Base-by-base conservation (phyloP, 2,113 vertebrate species). In the Nestor notabilis region DNA sequence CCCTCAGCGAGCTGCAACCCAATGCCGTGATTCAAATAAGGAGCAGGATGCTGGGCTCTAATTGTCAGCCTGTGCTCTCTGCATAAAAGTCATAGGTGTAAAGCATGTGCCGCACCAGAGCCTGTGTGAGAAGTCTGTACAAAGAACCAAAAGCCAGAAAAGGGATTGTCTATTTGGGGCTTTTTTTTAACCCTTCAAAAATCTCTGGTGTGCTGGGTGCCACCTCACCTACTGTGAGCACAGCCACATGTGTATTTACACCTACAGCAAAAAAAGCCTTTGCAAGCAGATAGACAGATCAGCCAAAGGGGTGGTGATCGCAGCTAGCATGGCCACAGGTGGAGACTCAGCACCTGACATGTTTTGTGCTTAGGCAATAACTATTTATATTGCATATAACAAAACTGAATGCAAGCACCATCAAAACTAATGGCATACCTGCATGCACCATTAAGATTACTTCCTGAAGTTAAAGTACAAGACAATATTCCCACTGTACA, bases 191-290 rank as follows among this genome's bases (percentile, higher is more conserved):
- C 3, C 8, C 37, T 65, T 31, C 18, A 82, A 35, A 89, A 66
- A n/a, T 29, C 25, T 53, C 15, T 0, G 0, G 15, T 29, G 55
- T 17, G 10, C 11, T 31, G 28, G 1, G 28, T 27, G 14, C 14
- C 49, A 74, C 23, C 27, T 71, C 18, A 47, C 12, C 23, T 56
- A 0, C 49, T 70, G 60, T 46, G 29, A 72, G 17, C 50, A 55
- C 33, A 84, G 31, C 5, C n/a, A 76, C 33, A 7, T 37, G 15
- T 43, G 15, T 12, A 41, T 39, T 50, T 47, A 47, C 8, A 78
- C 1, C 9, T 25, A 28, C 11, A 27, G 56, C 35, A n/a, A 47
- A 39, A 49, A 60, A 24, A 16, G 47, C 5, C 29, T 50, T 70
- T 71, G 56, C 24, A 50, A 20, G 43, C 14, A 60, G 20, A 43